A percentile compares a stretch with the other conserved stretches of the same genome.
Conservation (phyloP, 2,113 vertebrate genomes). For the Tragelaphus strepsiceros region DNA sequence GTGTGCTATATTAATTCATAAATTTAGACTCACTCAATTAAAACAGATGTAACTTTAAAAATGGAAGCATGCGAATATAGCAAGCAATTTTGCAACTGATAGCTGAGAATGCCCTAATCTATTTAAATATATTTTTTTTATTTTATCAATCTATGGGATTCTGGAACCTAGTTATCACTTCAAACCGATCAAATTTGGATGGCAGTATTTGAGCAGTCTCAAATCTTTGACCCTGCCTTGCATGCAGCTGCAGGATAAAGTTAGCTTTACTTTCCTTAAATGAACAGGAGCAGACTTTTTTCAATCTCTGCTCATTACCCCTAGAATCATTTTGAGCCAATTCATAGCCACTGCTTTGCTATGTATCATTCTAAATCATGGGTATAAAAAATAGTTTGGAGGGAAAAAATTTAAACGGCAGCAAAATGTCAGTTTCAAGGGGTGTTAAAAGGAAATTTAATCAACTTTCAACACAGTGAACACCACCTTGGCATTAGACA, state of each 20-base stretch:
- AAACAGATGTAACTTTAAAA: conserved; percentile 63
- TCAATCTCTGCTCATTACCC: conserved; percentile 63
- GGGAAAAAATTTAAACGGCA: conserved; percentile 51
- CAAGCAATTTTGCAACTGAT: conserved; percentile 46
- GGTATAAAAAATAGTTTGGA: conserved; percentile 66
- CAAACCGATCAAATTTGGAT: conserved; percentile 51
- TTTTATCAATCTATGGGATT: conserved; percentile 59
- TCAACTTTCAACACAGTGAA: conserved; percentile 71
- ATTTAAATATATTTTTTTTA: conserved; percentile 61
- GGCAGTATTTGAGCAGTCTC: conserved; percentile 51
- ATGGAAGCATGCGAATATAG: conserved; percentile 27
- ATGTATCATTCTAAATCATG: conserved; percentile 64
- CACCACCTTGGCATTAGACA: conserved; percentile 71
- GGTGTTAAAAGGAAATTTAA: conserved; percentile 72
- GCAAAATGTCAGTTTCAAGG: conserved; percentile 71
- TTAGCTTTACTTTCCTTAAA: conserved; percentile 65
- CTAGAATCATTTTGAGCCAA: conserved; percentile 65
- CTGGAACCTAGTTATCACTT: conserved; percentile 53
- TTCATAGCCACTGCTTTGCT: conserved; percentile 58
- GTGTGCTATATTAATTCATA: conserved; percentile 37
- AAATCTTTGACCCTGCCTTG: conserved; percentile 62
- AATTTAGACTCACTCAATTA: conserved; percentile 34
- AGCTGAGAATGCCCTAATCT: conserved; percentile 34
- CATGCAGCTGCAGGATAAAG: conserved; percentile 55
- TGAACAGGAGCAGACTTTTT: conserved; percentile 48